Percentiles rank a stretch among this genome's conserved stretches.
Conservation (phyloP, 2,113 vertebrate species). For the Blennius ocellaris region DNA sequence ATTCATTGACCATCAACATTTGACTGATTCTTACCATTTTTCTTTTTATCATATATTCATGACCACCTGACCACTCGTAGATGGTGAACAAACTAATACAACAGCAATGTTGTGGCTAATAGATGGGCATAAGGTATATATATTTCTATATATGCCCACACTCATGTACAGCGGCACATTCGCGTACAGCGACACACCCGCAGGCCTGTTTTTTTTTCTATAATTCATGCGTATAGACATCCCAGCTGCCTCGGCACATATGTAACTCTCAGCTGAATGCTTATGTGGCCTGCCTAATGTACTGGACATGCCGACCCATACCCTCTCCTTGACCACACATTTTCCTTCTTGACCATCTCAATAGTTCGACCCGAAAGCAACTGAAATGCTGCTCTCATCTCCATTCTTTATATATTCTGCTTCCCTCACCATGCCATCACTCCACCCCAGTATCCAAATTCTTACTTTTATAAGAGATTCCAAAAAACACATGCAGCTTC, state of each 20-base stretch:
- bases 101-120: constrained; percentile 25
- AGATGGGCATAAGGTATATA: neutral
- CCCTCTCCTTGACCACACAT: constrained; percentile 20
- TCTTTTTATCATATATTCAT: too few species aligned
- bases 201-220: constrained; percentile 28
- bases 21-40: too few species aligned
- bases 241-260: constrained; percentile 31
- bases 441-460: constrained; percentile 22
- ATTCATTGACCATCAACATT: too few species aligned
- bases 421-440: constrained; percentile 2
- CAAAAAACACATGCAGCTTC: constrained; percentile 17
- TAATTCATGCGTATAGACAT: constrained; percentile 57
- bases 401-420: constrained; percentile 1
- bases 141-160: neutral
- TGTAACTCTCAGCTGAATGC: constrained; percentile 38
- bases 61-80: neutral
- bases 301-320: constrained; percentile 21
- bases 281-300: constrained; percentile 41
- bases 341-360: constrained; percentile 30
- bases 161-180: too few species aligned
- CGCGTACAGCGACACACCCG: too few species aligned
- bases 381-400: constrained; percentile 16
- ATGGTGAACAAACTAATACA: constrained; percentile 9
- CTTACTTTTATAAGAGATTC: constrained; percentile 21
- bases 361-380: constrained; percentile 9